Base-by-base conservation (phyloP, 2,797 vertebrate species). In the Malurus leucopterus region DNA sequence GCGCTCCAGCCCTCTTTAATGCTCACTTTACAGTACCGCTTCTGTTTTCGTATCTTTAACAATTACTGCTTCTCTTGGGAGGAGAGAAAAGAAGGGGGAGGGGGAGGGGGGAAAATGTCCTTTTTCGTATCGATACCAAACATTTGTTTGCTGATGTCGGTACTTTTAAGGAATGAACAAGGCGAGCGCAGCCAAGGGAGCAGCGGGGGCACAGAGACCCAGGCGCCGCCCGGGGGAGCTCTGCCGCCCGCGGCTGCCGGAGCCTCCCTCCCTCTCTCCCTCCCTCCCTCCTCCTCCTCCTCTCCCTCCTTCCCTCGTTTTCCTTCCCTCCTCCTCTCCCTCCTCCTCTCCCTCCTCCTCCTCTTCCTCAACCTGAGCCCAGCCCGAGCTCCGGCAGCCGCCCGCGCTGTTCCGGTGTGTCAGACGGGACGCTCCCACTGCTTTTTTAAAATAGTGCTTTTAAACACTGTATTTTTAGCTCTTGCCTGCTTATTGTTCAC, bases 391-490 rank as follows among this genome's bases (percentile, higher is more conserved):
- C 8, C 6, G 7, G 55, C 64, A 26, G 54, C 7, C 47, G 15
- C 44, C 62, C 1, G 1, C 2, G 2, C 51, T 18, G 0, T 7
- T 27, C 22, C 32, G 17, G 17, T 3, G 0, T 4, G 36, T 41
- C 17, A 2, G 7, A 43, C n/a, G n/a, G 34, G 26, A 73, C 6
- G 3, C 46, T 77, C 46, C 64, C 7, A 49, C 24, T 62, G 1
- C 18, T 15, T 26, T 24, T 24, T 27, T n/a, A 0, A 47, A n/a
- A 40, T 10, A 34, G 22, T 30, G 44, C 63, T 72, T 75, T 53
- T 18, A 47, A 55, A 44, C 6, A 0, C 64, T 93, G 24, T 79
- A 30, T 79, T 85, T 92, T 89, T 82, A 91, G 74, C 22, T 49
- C n/a, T 30, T 11, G 57, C 3, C 1, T 55, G 70, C 49, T 78